Base-by-base conservation (phyloP, 2,113 vertebrate species). In the Podilymbus podiceps region DNA sequence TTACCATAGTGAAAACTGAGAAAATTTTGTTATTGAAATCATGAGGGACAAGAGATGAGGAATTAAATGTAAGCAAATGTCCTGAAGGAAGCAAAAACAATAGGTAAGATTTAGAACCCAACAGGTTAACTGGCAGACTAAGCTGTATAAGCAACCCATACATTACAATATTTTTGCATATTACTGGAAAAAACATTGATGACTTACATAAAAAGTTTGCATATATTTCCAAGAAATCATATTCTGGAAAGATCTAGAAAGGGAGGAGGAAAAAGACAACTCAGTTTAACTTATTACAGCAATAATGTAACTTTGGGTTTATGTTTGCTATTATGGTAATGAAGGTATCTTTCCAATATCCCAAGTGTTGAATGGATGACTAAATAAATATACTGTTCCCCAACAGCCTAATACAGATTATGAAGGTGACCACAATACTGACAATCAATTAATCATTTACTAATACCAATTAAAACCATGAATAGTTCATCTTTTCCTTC, bases 41-140 rank as follows among this genome's bases (percentile, higher is more conserved):
- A 73, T 14, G 28, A 78, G 53, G 53, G 62, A 35, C 74, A 92
- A 89, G 80, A 92, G 64, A 85, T 59, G 56, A 96, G 56, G 69
- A 53, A 89, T 86, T 85, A 91, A 89, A 86, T 75, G 49, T 58
- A 72, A 89, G 60, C 35, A 79, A 79, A 52, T 68, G 30, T 81
- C 75, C 47, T 15, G 38, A 71, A 95, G 44, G n/a, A 94, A 95
- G 30, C 46, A 88, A 75, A 96, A 93, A 56, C 55, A 85, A 62
- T 13, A 81, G 79, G 73, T 75, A 76, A 87, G 69, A 77, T 89
- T 81, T 74, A 47, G 47, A 88, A 25, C 55, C 50, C 71, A 46
- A n/a, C 1, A 81, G 79, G 20, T 49, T 56, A 82, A 44, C 12
- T 1, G 23, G 33, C 44, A 88, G 71, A 77, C 52, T 0, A 1